A percentile compares a stretch with the other conserved stretches of the same genome.
phyloP scores from a whole-genome alignment of 2,888 invertebrate species.

The Lepidocyrtoides sp. region DNA sequence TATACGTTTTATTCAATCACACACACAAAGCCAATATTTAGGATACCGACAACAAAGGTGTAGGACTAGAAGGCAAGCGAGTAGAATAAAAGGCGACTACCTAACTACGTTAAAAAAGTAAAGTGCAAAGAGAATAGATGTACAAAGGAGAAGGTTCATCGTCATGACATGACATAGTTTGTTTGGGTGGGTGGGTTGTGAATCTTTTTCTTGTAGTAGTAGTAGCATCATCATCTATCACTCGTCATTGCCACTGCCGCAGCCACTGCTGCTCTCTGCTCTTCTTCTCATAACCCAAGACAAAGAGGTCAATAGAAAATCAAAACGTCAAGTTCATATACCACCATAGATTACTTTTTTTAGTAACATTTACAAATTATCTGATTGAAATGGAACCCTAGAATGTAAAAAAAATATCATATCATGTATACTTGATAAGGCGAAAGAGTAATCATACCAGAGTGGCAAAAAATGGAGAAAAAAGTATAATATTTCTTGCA shows the following conservation, averaged over 20 bases:
- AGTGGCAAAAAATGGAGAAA: background rate
- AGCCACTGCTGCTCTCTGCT: background rate
- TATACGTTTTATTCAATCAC: background rate
- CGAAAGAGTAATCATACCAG: background rate
- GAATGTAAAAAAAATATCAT: background rate
- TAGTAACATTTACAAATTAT: background rate
- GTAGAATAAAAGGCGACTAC: too few relatives aligned
- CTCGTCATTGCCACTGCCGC: too few relatives aligned
- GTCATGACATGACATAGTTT: background rate
- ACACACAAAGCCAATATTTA: background rate
- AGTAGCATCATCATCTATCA: background rate
- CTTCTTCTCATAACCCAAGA: background rate
- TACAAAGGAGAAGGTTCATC: background rate
- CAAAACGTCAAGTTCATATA: background rate
- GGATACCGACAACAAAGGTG: too few relatives aligned
- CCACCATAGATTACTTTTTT: too few relatives aligned
- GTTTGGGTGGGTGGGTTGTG: slow-evolving; percentile 28
- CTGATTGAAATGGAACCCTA: background rate
- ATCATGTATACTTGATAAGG: too few relatives aligned
- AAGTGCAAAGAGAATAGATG: too few relatives aligned
- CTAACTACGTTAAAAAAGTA: too few relatives aligned
- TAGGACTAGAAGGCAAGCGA: background rate
- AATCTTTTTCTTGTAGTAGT: background rate
- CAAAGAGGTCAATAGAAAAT: background rate
- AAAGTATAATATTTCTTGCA: background rate